Evolutionary conservation across 1,140 invertebrate genomes (phyloP), one percentile per base, ranked within the genome.

Genomic region (Frieseomelitta varia): DNA sequence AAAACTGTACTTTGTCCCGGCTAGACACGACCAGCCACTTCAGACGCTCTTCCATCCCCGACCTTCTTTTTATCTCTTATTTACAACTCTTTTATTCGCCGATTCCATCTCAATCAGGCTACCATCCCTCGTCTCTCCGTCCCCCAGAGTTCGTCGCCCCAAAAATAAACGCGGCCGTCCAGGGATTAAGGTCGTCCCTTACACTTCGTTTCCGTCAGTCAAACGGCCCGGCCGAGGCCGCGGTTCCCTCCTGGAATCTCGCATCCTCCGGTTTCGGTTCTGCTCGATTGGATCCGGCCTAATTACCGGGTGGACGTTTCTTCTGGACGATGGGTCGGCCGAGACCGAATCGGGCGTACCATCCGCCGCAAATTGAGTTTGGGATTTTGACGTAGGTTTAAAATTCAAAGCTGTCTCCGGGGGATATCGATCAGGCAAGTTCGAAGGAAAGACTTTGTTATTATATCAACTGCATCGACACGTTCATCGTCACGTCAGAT

Each of bases 31-130:
- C 91, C 92, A 94, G 93, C 92, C 93, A 94, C 93, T 94, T 77
- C 82, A 85, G 58, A 78, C 53, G 63, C 87, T 85, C 81, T 71
- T 88, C 90, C 85, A 77, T 85, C 87, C 86, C 3, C 77, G 86
- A 84, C 91, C 74, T 92, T 91, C 87, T 94, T 94, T 56, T 95
- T 94, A 94, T 94, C 90, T 94, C 93, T 94, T 95, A 95, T 95
- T 95, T 94, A 94, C 93, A 95, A 94, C 94, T 94, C 92, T 93
- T 94, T 94, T 95, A 94, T 94, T 94, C 79, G 90, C 91, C 92
- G 93, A 94, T 95, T 95, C 94, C 94, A 95, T 95, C 93, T 94
- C 93, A 94, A 95, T 95, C 93, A 94, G 92, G 87, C 92, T 86
- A 47, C 39, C 56, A 75, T 53, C 55, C 55, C 63, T 24, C 61